Evolutionary conservation across 2,113 vertebrate species (phyloP), one percentile per base, ranked within the genome.

Genomic region (Peucedramus taeniatus): DNA sequence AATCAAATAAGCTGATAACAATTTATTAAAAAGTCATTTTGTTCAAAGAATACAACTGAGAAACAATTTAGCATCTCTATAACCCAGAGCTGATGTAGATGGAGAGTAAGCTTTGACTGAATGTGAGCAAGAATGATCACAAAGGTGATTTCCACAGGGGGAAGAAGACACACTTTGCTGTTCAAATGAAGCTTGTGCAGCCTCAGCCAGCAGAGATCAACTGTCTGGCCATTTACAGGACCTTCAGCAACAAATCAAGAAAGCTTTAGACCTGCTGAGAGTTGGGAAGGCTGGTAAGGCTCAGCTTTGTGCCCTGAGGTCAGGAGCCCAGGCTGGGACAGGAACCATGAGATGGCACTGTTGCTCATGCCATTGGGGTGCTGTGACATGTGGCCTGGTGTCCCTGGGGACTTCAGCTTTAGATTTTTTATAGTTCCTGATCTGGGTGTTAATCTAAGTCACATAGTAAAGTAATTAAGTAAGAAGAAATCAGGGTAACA

Each of bases 291-390:
- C 91, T 72, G 98, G 98, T 98, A 94, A 97, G 98, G 59, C 60
- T 84, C 65, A 69, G 40, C 56, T 90, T 60, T 75, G 82, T 80
- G 6, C 54, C 66, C 57, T 49, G 69, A 79, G 93, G 76, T 94
- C 89, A 87, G 75, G 44, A 65, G 47, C 30, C 20, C 17, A 2
- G 6, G 3, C 18, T 1, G 3, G 74, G 78, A 78, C 95, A 74
- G 3, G 20, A 78, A 23, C 98, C 98, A 97, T 97, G 90, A 97
- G 98, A 91, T 97, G 98, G 97, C 97, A 97, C 68, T 97, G 76
- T 96, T 96, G 90, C 71, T 95, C 90, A 53, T 1, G n/a, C 49
- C 18, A 15, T 42, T 82, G 88, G 77, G 80, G 80, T 89, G 50
- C 40, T 51, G 31, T 90, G 85, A 53, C 51, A 1, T 15, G 22